Conservation (phyloP, 2,797 vertebrate genomes). For the Pogoniulus pusillus region DNA sequence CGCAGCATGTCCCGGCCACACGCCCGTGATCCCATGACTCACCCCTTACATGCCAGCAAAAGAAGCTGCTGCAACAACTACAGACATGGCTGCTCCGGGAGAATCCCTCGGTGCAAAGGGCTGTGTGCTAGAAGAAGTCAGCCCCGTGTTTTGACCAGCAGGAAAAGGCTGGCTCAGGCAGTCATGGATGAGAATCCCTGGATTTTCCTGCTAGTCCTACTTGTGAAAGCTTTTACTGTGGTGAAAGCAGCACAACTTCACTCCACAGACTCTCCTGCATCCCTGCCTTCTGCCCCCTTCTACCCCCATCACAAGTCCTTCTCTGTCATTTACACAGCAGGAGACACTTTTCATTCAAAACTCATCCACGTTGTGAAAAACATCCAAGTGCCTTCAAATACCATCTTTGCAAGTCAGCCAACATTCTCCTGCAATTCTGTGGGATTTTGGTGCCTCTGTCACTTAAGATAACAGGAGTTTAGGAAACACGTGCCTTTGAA, state of each 20-base stretch:
- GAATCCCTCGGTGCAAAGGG: background rate
- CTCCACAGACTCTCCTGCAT: background rate
- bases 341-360: background rate
- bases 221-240: background rate
- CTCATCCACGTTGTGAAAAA: background rate
- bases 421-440: background rate
- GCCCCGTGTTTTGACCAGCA: background rate
- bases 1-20: background rate
- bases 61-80: background rate
- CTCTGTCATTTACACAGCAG: background rate
- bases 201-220: background rate
- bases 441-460: background rate
- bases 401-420: background rate
- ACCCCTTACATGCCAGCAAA: background rate
- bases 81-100: fast-evolving
- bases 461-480: background rate
- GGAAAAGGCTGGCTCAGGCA: background rate
- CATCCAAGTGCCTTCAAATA: background rate
- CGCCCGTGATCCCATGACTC: background rate
- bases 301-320: background rate
- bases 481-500: background rate
- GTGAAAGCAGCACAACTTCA: background rate
- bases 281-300: background rate
- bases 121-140: background rate
- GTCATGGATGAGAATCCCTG: background rate